Conservation (phyloP, 2,888 invertebrate species). For the Polyommatus icarus region DNA sequence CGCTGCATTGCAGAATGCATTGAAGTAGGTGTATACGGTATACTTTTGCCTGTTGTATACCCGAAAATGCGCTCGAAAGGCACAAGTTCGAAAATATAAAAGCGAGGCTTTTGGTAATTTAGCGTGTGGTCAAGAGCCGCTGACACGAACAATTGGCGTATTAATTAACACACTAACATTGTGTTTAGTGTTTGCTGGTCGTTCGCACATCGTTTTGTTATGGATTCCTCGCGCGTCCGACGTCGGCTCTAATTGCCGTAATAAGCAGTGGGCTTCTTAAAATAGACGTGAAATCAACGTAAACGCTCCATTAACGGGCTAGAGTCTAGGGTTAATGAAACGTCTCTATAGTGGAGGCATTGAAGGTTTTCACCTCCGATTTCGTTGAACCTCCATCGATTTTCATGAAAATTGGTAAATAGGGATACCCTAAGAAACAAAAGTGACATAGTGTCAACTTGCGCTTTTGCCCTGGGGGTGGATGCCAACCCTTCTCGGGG, state of each 20-base stretch:
- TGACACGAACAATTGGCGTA: slow-evolving; percentile 8
- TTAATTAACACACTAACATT: slow-evolving; percentile 2
- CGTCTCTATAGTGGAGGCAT: too few relatives aligned
- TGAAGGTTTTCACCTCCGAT: too few relatives aligned
- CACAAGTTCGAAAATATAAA: neutral
- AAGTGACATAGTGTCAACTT: too few relatives aligned
- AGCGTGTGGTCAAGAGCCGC: neutral
- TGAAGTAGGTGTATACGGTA: neutral
- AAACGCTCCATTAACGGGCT: neutral
- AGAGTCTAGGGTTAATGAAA: neutral
- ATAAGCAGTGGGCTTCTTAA: slow-evolving; percentile 15
- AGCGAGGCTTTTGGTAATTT: neutral
- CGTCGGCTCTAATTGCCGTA: neutral
- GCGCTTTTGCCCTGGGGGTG: too few relatives aligned
- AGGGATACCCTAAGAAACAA: too few relatives aligned
- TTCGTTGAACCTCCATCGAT: too few relatives aligned
- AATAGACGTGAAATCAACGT: slow-evolving; percentile 31
- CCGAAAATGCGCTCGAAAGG: neutral
- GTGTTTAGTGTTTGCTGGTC: neutral
- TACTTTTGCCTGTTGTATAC: neutral
- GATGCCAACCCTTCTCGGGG: too few relatives aligned
- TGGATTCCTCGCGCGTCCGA: slow-evolving; percentile 13
- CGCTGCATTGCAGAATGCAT: neutral
- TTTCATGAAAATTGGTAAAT: too few relatives aligned
- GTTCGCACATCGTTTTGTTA: slow-evolving; percentile 9